Conservation (phyloP, 2,797 vertebrate genomes). For the Gastrophryne carolinensis region DNA sequence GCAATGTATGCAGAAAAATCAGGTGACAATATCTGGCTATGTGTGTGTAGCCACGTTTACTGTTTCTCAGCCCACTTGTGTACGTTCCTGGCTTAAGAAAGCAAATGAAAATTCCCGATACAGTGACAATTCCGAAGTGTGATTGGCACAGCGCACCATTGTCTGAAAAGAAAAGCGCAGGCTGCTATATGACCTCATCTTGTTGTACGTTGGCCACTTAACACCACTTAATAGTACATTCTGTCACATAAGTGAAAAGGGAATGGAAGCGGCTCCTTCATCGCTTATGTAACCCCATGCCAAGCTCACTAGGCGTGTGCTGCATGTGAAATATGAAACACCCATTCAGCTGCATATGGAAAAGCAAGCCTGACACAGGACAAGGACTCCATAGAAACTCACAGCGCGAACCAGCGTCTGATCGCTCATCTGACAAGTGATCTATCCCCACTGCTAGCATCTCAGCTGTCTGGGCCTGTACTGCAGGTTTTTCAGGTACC, state of each 20-base stretch:
- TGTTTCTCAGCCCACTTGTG: neutral
- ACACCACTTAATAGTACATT: conserved; percentile 11
- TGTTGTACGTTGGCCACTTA: conserved; percentile 14
- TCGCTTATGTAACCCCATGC: conserved; percentile 37
- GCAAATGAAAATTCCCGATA: neutral
- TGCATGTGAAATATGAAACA: conserved; percentile 49
- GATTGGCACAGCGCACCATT: neutral
- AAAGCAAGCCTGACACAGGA: conserved; percentile 31
- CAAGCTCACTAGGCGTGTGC: conserved; percentile 50
- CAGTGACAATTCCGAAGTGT: neutral
- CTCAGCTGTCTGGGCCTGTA: conserved; percentile 24
- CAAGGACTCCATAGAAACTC: conserved; percentile 45
- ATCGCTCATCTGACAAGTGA: conserved; percentile 38
- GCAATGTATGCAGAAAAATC: neutral
- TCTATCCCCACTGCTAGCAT: neutral
- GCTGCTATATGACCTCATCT: neutral
- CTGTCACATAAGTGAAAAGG: conserved; percentile 38
- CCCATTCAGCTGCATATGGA: conserved; percentile 47
- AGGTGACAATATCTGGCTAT: neutral
- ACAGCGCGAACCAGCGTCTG: conserved; percentile 22
- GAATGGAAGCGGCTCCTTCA: conserved; percentile 35
- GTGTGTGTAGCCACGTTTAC: neutral
- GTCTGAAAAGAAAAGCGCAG: neutral
- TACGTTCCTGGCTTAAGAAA: neutral
- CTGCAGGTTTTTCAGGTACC: conserved; percentile 52